Evolutionary conservation across 2,888 invertebrate species (phyloP), one percentile per base, ranked within the genome.

Genomic region (Neelides folsomi): DNA sequence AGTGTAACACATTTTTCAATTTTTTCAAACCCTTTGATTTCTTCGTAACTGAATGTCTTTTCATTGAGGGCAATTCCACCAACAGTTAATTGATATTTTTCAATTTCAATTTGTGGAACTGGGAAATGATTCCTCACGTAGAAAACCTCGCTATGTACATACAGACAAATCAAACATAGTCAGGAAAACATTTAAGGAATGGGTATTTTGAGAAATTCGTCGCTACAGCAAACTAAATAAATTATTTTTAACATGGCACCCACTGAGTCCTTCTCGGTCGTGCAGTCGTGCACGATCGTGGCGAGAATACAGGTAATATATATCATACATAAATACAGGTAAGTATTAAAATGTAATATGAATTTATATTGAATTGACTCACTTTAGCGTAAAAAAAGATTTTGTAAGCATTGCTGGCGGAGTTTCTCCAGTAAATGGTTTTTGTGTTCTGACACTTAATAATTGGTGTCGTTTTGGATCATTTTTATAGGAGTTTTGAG

Each of bases 101-200:
- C 66, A 0, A 74, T 68, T 61, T 85, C 78, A 52, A 93, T 74
- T 55, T 81, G 75, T 40, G 93, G 97, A 36, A 97, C 95, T 12
- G 97, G 95, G 67, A 98, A 78, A 75, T 98, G 98, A 75, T 97
- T 95, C 51, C 98, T 79, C n/a, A 98, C 86, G 75, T 89, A 98
- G 73, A 97, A 98, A 58, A 93, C 71, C 63, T 93, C 88, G 68
- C 88, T 89, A 47, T 27, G 3, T 1, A 54, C 51, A 48, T 48
- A 2, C 13, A 35, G 10, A 44, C 19, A 48, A 39, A 40, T 27
- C 7, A 27, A 5, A 27, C 27, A 27, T 27, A n/a, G n/a, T n/a
- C n/a, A n/a, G n/a, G n/a, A n/a, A n/a, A n/a, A n/a, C n/a, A n/a
- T n/a, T n/a, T n/a, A n/a, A n/a, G n/a, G n/a, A n/a, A n/a, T n/a